Percentiles rank a stretch among this genome's conserved stretches.
Conservation (phyloP, 92 coral and sea anemone species). For the Parazoanthus atlanticus region DNA sequence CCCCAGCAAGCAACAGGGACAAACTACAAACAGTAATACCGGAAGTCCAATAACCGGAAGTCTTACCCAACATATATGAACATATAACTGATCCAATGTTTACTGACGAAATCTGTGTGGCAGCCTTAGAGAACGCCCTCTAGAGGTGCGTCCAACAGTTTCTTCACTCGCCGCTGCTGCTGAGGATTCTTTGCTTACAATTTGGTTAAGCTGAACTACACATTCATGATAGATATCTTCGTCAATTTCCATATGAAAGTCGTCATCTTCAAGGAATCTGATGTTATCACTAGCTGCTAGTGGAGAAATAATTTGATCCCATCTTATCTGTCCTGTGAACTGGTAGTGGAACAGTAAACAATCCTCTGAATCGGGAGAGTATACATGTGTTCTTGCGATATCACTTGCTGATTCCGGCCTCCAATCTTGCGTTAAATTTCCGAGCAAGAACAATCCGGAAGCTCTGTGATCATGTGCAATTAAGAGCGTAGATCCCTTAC, state of each 20-base stretch:
- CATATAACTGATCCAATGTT: no score
- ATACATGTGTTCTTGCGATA: constrained; percentile 40
- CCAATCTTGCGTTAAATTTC: constrained; percentile 54
- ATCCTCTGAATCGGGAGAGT: constrained; percentile 53
- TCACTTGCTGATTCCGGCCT: constrained; percentile 38
- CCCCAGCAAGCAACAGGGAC: constrained; percentile 25
- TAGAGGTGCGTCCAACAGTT: no score
- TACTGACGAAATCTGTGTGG: no score
- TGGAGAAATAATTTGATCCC: constrained; percentile 44
- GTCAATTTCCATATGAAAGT: constrained; percentile 42
- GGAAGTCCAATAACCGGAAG: not conserved
- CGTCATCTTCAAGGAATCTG: constrained; percentile 31
- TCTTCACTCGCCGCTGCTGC: no score
- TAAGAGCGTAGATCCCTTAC: constrained; percentile 47
- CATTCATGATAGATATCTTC: constrained; percentile 49
- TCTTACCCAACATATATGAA: constrained; percentile 4
- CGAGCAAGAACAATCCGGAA: constrained; percentile 36
- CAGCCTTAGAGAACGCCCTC: no score
- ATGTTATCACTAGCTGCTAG: constrained; percentile 31
- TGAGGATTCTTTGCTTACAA: no score
- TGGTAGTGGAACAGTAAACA: constrained; percentile 52
- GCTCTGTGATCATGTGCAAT: no score
- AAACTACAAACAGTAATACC: not conserved
- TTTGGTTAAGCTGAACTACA: not conserved
- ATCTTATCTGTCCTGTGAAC: constrained; percentile 47